Base-by-base conservation (phyloP, 2,888 invertebrate genomes). In the Eutolmus rufibarbis region DNA sequence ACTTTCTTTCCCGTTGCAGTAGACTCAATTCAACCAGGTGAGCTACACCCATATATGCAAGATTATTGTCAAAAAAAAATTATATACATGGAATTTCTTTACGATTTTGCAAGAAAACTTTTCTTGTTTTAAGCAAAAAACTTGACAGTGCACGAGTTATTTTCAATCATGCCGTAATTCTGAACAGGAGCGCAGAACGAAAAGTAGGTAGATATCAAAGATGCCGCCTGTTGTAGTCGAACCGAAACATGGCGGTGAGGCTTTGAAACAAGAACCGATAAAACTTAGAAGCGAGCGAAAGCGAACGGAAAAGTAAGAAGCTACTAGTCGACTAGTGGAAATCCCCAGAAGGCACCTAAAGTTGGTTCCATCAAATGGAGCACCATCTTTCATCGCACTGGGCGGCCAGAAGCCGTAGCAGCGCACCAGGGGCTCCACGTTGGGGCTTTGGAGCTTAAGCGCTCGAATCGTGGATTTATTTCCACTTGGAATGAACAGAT, bases 311-410 rank as follows among this genome's bases (percentile, higher is more conserved):
- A 23, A 28, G 66, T 23, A 19, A 56, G n/a, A 7, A 5, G 56
- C 56, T n/a, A 19, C 19, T 19, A 19, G 14, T 66, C 12, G 8
- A 9, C 9, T 66, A 66, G 23, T 23, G 28, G 66, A 74, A 74
- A 74, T 2, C 19, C 46, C 86, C 51, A 74, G 46, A 74, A 86
- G 74, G 78, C 88, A 87, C 86, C 76, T 78, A 86, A 88, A 40
- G 88, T 87, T 89, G 89, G 89, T 89, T 89, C 89, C 89, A 89
- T 89, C 89, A 89, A 89, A 89, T 89, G 89, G 89, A 89, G 89
- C 89, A 89, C 89, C 89, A 89, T 89, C 89, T 89, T 89, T 89
- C 89, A 87, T 88, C 85, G 31, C 40, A 88, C 87, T 89, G 87
- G 89, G 89, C 81, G 86, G 87, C 46, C 89, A 89, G 88, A 87